A percentile compares a stretch with the other conserved stretches of the same genome.
phyloP scores from a whole-genome alignment of 2,888 invertebrate species.

The Acronicta psi region DNA sequence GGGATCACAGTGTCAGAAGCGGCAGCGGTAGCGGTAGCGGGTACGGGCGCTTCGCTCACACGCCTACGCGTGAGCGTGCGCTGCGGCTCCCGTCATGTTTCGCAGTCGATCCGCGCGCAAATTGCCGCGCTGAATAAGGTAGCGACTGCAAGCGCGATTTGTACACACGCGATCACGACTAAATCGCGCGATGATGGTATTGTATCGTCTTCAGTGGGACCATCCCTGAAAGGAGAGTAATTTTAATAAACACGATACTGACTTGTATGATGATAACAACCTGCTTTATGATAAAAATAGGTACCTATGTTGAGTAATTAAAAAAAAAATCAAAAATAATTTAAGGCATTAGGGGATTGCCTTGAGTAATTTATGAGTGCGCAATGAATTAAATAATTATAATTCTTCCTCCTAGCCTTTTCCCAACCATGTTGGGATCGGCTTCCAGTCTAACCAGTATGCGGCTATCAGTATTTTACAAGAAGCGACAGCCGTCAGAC shows the following conservation, averaged over 20 bases:
- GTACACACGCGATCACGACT: conserved; percentile 85
- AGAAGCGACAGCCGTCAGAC: too few species aligned
- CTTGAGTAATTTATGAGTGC: too few species aligned
- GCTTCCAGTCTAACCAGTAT: too few species aligned
- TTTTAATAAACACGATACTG: neutral
- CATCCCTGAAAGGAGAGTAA: conserved; percentile 73
- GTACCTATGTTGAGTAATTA: too few species aligned
- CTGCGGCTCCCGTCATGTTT: conserved; percentile 82
- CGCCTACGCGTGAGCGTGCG: conserved; percentile 78
- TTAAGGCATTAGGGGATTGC: too few species aligned
- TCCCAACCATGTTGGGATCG: too few species aligned
- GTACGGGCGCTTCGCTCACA: conserved; percentile 75
- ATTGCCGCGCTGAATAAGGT: conserved; percentile 86
- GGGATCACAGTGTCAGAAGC: conserved; percentile 66
- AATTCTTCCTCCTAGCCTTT: too few species aligned
- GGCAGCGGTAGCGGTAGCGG: conserved; percentile 68
- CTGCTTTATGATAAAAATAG: too few species aligned
- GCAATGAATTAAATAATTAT: too few species aligned
- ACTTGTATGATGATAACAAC: too few species aligned
- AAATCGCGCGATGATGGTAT: conserved; percentile 80
- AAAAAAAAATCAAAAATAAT: too few species aligned
- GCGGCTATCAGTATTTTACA: too few species aligned
- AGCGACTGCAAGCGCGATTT: conserved; percentile 83
- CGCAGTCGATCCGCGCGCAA: conserved; percentile 88
- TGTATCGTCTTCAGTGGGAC: conserved; percentile 77